Base-by-base conservation (phyloP, 2,888 invertebrate genomes). In the Drosophila neotestacea region DNA sequence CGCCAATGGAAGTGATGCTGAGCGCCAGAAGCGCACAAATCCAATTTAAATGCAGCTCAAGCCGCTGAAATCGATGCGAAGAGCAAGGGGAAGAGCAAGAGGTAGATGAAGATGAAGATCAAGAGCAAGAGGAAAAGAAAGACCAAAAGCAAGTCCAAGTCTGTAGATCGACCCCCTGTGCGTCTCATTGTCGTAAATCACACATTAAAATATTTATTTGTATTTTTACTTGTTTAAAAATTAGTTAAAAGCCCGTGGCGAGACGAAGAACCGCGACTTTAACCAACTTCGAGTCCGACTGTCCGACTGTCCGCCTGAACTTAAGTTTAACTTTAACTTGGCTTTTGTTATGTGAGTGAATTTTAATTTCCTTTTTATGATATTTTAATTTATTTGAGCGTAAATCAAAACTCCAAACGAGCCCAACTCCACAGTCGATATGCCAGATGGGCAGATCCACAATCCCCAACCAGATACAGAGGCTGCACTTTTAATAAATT, bases 311-410 rank as follows among this genome's bases (percentile, higher is more conserved):
- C 3, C 28, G 38, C 16, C 36, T 39, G 28, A 50, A 34, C 13
- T 59, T 50, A 64, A 69, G 51, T 13, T 52, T 52, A 67, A 32
- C 28, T 27, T 42, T 16, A 52, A 38, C 38, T 36, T 42, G 59
- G 56, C 73, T 69, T 83, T 85, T 85, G 82, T 82, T 85, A 74
- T 85, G 58, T 77, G 84, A 91, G 89, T 89, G 89, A 91, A 90
- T 90, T 91, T 91, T 91, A 91, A 91, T 91, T 91, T 91, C 89
- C 90, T 89, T 90, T 91, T 91, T 91, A 91, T 90, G 88, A 91
- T 90, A 91, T 90, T 91, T 91, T 91, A 91, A 91, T 91, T 91
- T 91, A 91, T 91, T 91, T 91, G 80, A 81, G 85, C 89, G 90
- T 91, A 91, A 90, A 91, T 91, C 91, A 91, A 88, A 83, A 81